These are phyloP conservation scores for Vidua macroura DNA, from an alignment of 2,113 vertebrate species.

Conservation along the genomic window DNA sequence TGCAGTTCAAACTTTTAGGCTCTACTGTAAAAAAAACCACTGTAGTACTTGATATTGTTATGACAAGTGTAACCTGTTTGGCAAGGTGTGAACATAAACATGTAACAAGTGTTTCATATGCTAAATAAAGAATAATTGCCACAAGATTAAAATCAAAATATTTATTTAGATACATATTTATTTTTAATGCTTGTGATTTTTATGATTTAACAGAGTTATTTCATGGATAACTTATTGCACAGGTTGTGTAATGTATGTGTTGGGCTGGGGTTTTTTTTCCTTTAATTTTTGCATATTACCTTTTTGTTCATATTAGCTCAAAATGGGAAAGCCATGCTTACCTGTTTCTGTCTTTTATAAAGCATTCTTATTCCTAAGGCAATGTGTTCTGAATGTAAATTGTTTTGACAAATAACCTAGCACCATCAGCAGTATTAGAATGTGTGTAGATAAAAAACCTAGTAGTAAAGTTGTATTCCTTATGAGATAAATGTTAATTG, in stretches of 20 bases:
- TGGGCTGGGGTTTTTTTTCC: not conserved
- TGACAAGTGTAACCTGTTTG: conserved; percentile 53
- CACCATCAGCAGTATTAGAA: conserved; percentile 82
- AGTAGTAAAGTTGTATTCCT: conserved; percentile 77
- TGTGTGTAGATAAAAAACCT: conserved; percentile 77
- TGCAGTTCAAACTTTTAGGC: not conserved
- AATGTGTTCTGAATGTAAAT: conserved; percentile 38
- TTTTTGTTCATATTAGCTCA: conserved; percentile 19
- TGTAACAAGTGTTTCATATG: conserved; percentile 58
- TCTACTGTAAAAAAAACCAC: conserved; percentile 45
- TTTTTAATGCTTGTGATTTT: conserved; percentile 65
- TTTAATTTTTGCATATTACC: not conserved
- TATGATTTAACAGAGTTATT: conserved; percentile 39
- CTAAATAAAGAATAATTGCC: conserved; percentile 71
- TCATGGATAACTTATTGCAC: conserved; percentile 47
- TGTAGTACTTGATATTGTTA: conserved; percentile 67
- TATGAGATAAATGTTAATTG: conserved; percentile 73
- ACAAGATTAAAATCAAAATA: conserved; percentile 62
- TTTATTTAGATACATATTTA: conserved; percentile 69
- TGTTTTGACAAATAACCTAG: conserved; percentile 72
- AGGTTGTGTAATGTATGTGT: conserved; percentile 14
- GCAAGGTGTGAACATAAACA: conserved; percentile 64
- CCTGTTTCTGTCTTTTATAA: conserved; percentile 27
- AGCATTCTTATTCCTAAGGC: conserved; percentile 36
- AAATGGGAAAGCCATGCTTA: conserved; percentile 43